Base-by-base conservation (phyloP, 2,888 invertebrate species). In the Corbicula japonica region DNA sequence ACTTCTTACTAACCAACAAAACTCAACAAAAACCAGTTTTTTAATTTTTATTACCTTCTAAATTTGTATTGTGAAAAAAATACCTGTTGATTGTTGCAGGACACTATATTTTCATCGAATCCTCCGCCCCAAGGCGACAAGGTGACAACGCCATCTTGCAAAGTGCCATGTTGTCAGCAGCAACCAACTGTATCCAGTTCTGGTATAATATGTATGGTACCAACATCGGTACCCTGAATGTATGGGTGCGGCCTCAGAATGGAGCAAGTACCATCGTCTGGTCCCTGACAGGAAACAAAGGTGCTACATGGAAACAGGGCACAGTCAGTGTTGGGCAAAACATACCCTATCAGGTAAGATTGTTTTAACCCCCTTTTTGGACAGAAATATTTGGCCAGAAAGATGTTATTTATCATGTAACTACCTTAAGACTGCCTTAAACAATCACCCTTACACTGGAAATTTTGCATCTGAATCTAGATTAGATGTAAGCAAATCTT, bases 91-190 rank as follows among this genome's bases (percentile, higher is more conserved):
- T n/a, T n/a, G n/a, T n/a, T n/a, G n/a, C 63, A 89, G 91, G 91
- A 15, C 80, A 83, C 91, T 98, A 97, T 92, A 96, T 98, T 95
- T 96, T 96, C 87, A 95, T 97, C 80, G 97, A 98, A 91, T 96
- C 96, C 26, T 95, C 96, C 0, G 94, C 95, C 0, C 93, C 94
- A 0, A 94, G 95, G 15, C 86, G 94, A 6, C 94, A 94, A 65
- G 96, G 96, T 86, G 87, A 90, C 44, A 82, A 83, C 46, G 91
- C 92, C 18, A 78, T 88, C 15, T 68, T 92, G 3, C 85, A 86
- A 62, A 92, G 91, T 78, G 80, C 86, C 18, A 80, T 72, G 48
- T 82, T 88, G 71, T 76, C 77, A 1, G 72, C 83, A 2, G 74
- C 77, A 1, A 62, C 82, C 6, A 68, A 71, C 26, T 90, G 91